Evolutionary conservation across 2,797 vertebrate genomes (phyloP).

Genomic region (Muraenolepis orangiensis): DNA sequence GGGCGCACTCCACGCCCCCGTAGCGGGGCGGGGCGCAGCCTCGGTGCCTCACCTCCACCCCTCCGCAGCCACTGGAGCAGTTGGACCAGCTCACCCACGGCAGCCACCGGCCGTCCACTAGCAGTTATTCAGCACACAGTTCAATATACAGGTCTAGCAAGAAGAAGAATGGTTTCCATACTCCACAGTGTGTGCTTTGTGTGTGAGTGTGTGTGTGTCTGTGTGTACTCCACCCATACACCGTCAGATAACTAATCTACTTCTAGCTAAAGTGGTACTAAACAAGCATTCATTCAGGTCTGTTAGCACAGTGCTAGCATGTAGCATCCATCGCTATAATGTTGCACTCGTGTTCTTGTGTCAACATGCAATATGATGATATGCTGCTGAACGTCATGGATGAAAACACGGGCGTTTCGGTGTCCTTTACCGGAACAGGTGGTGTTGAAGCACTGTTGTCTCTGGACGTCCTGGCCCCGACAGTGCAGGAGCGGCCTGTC

Average conservation of each 20-base stretch:
- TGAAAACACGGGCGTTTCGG: no score
- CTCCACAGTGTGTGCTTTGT: no score
- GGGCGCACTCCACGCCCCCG: slow-evolving; percentile 74
- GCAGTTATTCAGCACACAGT: not conserved
- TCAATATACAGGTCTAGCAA: not conserved
- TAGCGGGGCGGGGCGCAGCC: slow-evolving; percentile 77
- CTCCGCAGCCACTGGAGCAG: slow-evolving; percentile 77
- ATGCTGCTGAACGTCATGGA: no score
- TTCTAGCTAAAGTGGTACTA: not conserved
- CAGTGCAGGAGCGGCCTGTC: slow-evolving; percentile 70
- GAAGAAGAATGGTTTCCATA: not conserved
- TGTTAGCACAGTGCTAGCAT: no score
- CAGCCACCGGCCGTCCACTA: slow-evolving; percentile 74
- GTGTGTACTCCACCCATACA: not conserved
- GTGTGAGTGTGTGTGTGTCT: no score
- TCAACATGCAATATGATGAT: no score
- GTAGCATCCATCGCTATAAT: no score
- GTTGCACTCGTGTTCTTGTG: no score
- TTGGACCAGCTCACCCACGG: slow-evolving; percentile 83
- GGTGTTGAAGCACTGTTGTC: slow-evolving; percentile 77
- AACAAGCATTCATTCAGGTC: not conserved
- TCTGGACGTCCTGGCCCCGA: slow-evolving; percentile 67
- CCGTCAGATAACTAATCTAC: not conserved
- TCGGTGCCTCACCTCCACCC: slow-evolving; percentile 73
- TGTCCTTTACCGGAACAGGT: slow-evolving; percentile 78